phyloP scores from a whole-genome alignment of 2,113 vertebrate species.

The Anser cygnoides region DNA sequence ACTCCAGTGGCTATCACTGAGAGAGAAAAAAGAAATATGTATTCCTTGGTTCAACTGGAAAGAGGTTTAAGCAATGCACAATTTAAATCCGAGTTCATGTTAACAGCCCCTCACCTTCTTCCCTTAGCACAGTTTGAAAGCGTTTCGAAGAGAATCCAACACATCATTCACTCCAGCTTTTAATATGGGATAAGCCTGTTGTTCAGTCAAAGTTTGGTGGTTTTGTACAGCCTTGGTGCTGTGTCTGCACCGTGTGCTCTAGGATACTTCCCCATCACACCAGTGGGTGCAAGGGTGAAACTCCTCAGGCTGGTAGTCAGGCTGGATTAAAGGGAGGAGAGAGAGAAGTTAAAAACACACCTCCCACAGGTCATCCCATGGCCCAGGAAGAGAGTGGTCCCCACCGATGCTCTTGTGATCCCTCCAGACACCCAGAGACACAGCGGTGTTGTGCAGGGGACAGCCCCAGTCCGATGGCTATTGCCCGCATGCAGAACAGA shows the following conservation, averaged over 20 bases:
- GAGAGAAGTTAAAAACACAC: background rate
- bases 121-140: background rate
- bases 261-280: background rate
- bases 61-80: constrained; percentile 24
- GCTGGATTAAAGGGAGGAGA: background rate
- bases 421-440: background rate
- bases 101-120: constrained; percentile 38
- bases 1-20: background rate
- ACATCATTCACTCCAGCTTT: constrained; percentile 12
- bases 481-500: background rate
- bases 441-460: background rate
- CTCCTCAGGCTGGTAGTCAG: background rate
- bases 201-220: background rate
- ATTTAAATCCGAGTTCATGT: constrained; percentile 37
- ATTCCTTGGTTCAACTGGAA: constrained; percentile 2
- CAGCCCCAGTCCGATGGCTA: background rate
- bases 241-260: rapidly evolving
- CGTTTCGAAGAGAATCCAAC: constrained; percentile 46
- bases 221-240: background rate
- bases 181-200: background rate
- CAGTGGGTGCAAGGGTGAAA: background rate
- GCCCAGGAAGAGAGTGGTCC: background rate
- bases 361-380: background rate
- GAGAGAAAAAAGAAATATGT: background rate
- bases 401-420: rapidly evolving